Evolutionary conservation across 2,797 vertebrate genomes (phyloP).

Genomic region (Pantherophis alleghaniensis): DNA sequence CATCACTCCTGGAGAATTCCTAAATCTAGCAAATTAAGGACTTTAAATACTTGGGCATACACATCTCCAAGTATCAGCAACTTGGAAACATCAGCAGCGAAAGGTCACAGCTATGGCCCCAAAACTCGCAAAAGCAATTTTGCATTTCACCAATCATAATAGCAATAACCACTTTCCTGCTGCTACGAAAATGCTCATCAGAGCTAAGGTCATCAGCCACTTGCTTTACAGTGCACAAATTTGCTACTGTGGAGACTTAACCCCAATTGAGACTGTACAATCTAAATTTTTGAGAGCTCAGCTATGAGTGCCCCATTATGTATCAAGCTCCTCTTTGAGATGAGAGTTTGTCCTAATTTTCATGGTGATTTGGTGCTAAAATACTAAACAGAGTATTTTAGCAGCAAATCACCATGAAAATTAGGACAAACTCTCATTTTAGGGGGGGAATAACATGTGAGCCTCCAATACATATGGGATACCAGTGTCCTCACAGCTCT

Average conservation of each 20-base stretch:
- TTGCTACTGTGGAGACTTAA: background rate
- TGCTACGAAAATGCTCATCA: background rate
- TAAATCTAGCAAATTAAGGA: background rate
- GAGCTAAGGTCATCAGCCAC: background rate
- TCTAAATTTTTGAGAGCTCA: background rate
- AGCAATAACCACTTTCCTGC: background rate
- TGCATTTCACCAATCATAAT: background rate
- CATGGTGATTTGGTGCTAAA: background rate
- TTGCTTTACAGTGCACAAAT: background rate
- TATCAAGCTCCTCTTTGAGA: background rate
- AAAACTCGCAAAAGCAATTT: background rate
- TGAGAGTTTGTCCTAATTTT: background rate
- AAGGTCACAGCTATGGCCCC: background rate
- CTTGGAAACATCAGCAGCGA: background rate
- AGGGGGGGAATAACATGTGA: background rate
- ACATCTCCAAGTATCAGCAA: background rate
- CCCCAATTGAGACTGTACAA: background rate
- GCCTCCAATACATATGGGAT: background rate
- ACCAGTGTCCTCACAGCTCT: background rate
- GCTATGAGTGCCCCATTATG: background rate
- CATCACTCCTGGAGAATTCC: background rate
- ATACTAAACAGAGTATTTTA: background rate
- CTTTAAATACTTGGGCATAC: background rate
- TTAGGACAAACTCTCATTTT: background rate
- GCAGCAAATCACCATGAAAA: too few relatives aligned